Conservation (phyloP, 1,140 invertebrate species). For the Heliconius eleuchia region DNA sequence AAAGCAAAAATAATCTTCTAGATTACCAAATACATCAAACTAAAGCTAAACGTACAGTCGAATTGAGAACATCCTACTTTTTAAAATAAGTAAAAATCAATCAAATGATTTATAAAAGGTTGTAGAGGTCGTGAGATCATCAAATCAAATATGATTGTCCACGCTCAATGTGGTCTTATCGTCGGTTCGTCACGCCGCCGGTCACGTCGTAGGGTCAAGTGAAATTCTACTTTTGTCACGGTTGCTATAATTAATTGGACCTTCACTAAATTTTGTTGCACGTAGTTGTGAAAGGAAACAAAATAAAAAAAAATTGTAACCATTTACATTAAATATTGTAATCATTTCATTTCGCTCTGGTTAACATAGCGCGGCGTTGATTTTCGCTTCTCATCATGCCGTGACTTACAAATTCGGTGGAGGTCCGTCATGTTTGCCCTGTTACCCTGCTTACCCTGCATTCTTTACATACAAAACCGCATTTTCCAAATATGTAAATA, state of each 20-base stretch:
- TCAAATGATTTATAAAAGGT: conserved; percentile 1
- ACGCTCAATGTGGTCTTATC: conserved; percentile 26
- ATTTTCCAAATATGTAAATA: no score
- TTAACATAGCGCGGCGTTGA: no score
- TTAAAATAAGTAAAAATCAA: not conserved
- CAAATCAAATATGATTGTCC: conserved; percentile 28
- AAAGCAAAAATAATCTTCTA: no score
- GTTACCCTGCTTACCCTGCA: no score
- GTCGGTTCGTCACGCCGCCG: conserved; percentile 21
- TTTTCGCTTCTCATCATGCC: no score
- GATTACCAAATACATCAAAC: no score
- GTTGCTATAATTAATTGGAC: not conserved
- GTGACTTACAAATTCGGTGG: no score
- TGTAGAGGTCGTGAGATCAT: conserved; percentile 25
- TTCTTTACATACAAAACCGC: no score
- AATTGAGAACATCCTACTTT: no score
- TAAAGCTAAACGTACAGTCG: no score
- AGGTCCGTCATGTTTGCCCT: no score
- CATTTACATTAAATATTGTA: not conserved
- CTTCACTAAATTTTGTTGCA: not conserved
- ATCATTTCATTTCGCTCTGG: no score
- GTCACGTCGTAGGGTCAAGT: conserved; percentile 30
- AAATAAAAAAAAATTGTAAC: not conserved
- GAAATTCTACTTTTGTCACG: conserved; percentile 12
- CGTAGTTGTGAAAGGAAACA: not conserved